phyloP scores from a whole-genome alignment of 64 coral and sea anemone genomes.

The Cladopsammia gracilis region DNA sequence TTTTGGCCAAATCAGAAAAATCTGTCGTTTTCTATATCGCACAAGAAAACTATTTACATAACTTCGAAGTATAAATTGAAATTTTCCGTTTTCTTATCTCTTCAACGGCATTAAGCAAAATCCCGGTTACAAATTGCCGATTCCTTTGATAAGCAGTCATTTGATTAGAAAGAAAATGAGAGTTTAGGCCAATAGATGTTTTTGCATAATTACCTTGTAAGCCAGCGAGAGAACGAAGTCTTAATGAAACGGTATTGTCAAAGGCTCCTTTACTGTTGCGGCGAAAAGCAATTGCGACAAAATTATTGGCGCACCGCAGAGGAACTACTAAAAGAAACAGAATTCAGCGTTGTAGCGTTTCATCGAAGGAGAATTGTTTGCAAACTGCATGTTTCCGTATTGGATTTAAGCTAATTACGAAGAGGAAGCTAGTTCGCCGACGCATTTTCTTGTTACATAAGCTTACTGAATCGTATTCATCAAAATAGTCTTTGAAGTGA shows the following conservation, averaged over 20 bases:
- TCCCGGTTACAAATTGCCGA: conserved; percentile 20
- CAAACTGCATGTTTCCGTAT: background rate
- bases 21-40: background rate
- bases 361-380: background rate
- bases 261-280: background rate
- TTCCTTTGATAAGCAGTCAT: conserved; percentile 67
- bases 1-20: background rate
- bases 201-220: conserved; percentile 58
- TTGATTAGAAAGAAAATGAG: conserved; percentile 63
- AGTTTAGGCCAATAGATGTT: conserved; percentile 9
- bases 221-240: background rate
- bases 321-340: background rate
- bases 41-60: background rate
- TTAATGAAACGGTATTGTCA: conserved; percentile 9
- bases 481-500: background rate
- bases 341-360: background rate
- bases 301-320: background rate
- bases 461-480: too few species aligned
- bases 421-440: background rate
- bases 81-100: background rate
- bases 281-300: background rate
- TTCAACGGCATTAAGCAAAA: conserved; percentile 9
- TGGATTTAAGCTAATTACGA: too few species aligned
- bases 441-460: background rate
- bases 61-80: background rate